These are phyloP conservation scores for Equus przewalskii DNA, from an alignment of 2,113 vertebrate species.

Conservation along the genomic window DNA sequence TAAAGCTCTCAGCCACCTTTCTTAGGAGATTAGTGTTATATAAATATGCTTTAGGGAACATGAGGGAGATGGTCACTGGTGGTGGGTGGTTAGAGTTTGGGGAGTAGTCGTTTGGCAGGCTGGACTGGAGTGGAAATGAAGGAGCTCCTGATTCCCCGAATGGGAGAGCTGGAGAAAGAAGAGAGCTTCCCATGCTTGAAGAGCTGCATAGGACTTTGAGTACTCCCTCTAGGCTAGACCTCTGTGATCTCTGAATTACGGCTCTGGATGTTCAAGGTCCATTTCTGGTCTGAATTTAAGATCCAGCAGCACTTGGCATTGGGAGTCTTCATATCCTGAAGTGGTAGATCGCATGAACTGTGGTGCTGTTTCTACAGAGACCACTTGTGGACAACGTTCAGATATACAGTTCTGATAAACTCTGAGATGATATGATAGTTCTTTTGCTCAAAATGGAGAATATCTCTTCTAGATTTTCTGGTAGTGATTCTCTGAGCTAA, in stretches of 20 bases:
- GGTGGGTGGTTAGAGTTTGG: background rate
- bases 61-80: background rate
- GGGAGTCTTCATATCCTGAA: slow-evolving; percentile 1
- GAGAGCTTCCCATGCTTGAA: background rate
- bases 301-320: background rate
- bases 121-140: background rate
- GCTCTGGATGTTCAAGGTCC: background rate
- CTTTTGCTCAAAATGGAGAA: slow-evolving; percentile 52
- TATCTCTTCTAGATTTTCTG: background rate
- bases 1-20: slow-evolving; percentile 8
- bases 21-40: background rate
- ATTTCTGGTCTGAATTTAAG: background rate
- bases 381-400: background rate
- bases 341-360: background rate
- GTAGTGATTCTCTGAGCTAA: slow-evolving; percentile 33
- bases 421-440: background rate
- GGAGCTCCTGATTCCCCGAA: background rate
- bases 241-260: background rate
- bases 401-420: background rate
- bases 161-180: background rate
- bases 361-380: background rate
- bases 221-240: background rate
- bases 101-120: background rate
- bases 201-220: background rate
- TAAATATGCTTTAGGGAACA: background rate